Base-by-base conservation (phyloP, 2,888 invertebrate genomes). In the Coelopa pilipes region DNA sequence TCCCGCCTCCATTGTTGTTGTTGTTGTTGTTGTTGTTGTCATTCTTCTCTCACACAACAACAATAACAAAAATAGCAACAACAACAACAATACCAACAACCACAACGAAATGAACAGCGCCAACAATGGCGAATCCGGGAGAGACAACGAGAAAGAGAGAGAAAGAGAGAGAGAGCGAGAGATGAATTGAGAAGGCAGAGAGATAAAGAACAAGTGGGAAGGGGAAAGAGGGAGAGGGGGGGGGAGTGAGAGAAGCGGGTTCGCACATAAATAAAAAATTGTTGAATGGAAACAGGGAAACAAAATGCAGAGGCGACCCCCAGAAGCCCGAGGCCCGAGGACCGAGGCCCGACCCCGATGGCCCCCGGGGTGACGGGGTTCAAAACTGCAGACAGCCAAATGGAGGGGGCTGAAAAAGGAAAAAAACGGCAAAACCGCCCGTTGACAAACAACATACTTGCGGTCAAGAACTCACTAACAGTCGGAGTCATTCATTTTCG, bases 401-500 rank as follows among this genome's bases (percentile, higher is more conserved):
- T 47, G n/a, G 66, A 19, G 15, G 50, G 49, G n/a, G 34, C 12
- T 3, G 34, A 3, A 13, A 24, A 50, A n/a, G 15, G 19, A 47
- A 66, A 17, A 66, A 66, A 21, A 9, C 0, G 0, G 15, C n/a
- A 50, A 66, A 46, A 65, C 11, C 46, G 17, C 46, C 34, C 70
- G 63, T 53, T 63, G 70, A 70, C 63, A 63, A 70, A 53, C 70
- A 70, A 63, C 63, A 70, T 24, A 63, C 62, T 63, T 70, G 50
- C 53, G 70, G 70, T 70, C 70, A 70, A 59, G 70, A 60, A 60
- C 60, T 70, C 24, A 50, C 63, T 49, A 63, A 50, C 63, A n/a
- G 47, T 47, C 60, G 55, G n/a, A 59, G 69, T 24, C 57, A 69
- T 69, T 59, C 34, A 59, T 69, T 69, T 69, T 59, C 66, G 12